Evolutionary conservation across 2,797 vertebrate species (phyloP), one percentile per base, ranked within the genome.

Genomic region (Myotis daubentonii): DNA sequence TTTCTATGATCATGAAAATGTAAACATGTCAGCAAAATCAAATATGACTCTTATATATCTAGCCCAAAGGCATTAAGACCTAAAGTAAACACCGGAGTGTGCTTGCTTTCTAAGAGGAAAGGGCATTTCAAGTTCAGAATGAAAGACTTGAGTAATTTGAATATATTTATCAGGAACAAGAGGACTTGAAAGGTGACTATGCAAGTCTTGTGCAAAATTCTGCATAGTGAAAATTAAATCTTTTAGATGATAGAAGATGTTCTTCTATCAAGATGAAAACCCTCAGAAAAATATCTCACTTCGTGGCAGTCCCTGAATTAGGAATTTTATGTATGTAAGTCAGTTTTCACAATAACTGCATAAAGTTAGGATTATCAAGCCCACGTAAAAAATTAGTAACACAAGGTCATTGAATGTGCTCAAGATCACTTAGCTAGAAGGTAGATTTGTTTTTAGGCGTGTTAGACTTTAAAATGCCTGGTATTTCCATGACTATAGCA

Each of bases 1-100:
- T 44, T 95, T 79, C 76, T 93, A 68, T 38, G 66, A 86, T 90
- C 71, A 9, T 75, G 36, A 92, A 94, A 95, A 84, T 75, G 75
- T 87, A 90, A 94, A 95, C 51, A 89, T 86, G 68, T 92, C 91
- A 94, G 92, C 66, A 96, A 86, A 97, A 94, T 95, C 87, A 96
- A 90, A 94, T 85, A 41, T 91, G 36, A 74, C 68, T 96, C 44
- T 93, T 87, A 62, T 89, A 76, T 75, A 76, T 62, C 19, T 76
- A 91, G 70, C 70, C 74, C 60, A 91, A 87, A 95, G 33, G 38
- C 82, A 95, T 62, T 94, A 88, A 79, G 82, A 65, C 53, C 60
- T 92, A 91, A 90, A 87, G 57, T 92, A 93, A 82, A 89, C 15
- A 11, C 22, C 51, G 53, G 38, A 51, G 33, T 57, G 11, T 65